Evolutionary conservation across 2,113 vertebrate species (phyloP).

Genomic region (Phasianus colchicus): DNA sequence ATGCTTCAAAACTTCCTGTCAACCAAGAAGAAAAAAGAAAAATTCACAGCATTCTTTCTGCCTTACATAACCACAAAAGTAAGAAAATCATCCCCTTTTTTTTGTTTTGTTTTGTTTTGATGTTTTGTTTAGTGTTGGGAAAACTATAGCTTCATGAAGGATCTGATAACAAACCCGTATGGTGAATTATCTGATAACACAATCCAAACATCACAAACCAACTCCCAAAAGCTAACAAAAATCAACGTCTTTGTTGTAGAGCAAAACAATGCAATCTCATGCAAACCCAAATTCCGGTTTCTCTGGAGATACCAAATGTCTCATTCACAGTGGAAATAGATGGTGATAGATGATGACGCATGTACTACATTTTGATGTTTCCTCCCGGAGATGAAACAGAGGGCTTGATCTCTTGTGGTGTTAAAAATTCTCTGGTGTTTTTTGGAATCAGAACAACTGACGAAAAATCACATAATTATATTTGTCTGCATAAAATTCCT

Average conservation of each 20-base stretch:
- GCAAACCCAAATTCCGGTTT: constrained; percentile 14
- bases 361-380: not conserved
- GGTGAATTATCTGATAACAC: constrained; percentile 35
- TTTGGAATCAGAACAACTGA: constrained; percentile 26
- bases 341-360: not conserved
- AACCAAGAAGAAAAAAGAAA: not conserved
- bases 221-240: constrained; percentile 30
- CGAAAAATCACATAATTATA: constrained; percentile 37
- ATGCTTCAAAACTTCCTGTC: constrained; percentile 45
- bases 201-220: constrained; percentile 57
- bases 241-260: not conserved
- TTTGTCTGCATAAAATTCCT: not conserved
- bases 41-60: constrained; percentile 29
- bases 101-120: not conserved
- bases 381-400: constrained; percentile 27
- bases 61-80: constrained; percentile 22
- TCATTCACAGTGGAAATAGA: constrained; percentile 26
- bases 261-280: constrained; percentile 16
- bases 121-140: constrained; percentile 24
- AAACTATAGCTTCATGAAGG: constrained; percentile 27
- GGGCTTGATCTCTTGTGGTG: constrained; percentile 14
- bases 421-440: constrained; percentile 6
- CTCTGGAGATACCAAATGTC: constrained; percentile 26
- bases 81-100: not conserved
- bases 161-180: constrained; percentile 62